phyloP scores from a whole-genome alignment of 1,140 invertebrate species.

The Scaptodrosophila lebanonensis region DNA sequence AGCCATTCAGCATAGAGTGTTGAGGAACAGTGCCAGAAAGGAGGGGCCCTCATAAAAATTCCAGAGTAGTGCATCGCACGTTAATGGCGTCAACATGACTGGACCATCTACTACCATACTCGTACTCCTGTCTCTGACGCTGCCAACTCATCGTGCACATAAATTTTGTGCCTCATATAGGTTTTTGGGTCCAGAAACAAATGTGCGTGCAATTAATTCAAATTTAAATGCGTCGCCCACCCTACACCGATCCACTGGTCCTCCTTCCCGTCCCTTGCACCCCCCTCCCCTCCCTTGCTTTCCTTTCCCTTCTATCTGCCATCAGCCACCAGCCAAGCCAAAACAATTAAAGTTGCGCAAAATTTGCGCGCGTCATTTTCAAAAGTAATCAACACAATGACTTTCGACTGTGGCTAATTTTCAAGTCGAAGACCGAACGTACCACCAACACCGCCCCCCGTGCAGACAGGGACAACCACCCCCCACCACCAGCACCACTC shows the following conservation, averaged over 20 bases:
- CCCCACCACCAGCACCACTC: not conserved
- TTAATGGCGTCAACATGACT: slow-evolving; percentile 66
- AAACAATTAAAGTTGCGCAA: slow-evolving; percentile 70
- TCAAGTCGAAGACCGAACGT: no score
- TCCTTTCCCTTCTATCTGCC: not conserved
- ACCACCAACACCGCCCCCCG: slow-evolving; percentile 6
- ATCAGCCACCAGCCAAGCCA: not conserved
- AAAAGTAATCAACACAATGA: slow-evolving; percentile 74
- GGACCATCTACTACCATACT: slow-evolving; percentile 15
- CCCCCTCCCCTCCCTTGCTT: not conserved
- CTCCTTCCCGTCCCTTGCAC: not conserved
- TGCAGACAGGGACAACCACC: not conserved
- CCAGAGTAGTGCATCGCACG: slow-evolving; percentile 48
- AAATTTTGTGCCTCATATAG: slow-evolving; percentile 66
- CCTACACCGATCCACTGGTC: not conserved
- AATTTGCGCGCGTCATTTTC: slow-evolving; percentile 68
- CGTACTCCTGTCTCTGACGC: slow-evolving; percentile 27
- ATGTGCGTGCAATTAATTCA: slow-evolving; percentile 58
- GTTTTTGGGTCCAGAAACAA: slow-evolving; percentile 33
- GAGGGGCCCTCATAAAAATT: slow-evolving; percentile 70
- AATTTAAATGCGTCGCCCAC: slow-evolving; percentile 62
- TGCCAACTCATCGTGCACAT: slow-evolving; percentile 52
- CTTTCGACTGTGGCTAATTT: slow-evolving; percentile 75
- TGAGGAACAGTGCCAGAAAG: not conserved
- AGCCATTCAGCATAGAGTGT: not conserved